Base-by-base conservation (phyloP, 2,888 invertebrate species). In the Crematogaster levior region DNA sequence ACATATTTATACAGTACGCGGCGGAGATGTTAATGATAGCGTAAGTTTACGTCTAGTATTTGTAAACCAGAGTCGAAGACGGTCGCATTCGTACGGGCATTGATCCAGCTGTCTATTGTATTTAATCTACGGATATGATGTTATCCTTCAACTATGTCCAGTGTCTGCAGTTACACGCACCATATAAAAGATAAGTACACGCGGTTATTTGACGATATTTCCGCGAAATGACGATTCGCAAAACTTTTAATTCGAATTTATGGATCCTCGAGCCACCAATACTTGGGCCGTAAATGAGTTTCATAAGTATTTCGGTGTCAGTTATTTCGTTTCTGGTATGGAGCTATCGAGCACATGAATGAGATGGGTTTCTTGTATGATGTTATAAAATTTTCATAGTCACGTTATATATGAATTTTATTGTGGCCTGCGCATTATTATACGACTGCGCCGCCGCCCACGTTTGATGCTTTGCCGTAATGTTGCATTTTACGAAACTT, bases 21-120 rank as follows among this genome's bases (percentile, higher is more conserved):
- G 53, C 24, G 84, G 85, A 18, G 27, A 43, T 24, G 63, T 89
- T 91, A 90, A 91, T 90, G 91, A 89, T 91, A 90, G 91, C 91
- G 90, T 85, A 88, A 91, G 90, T 91, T 90, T 88, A 83, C 86
- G 85, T 88, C 82, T 82, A 81, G 75, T 85, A 84, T 86, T 84
- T 81, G 77, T 84, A 82, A 81, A 80, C 53, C 53, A 53, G 56
- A 56, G n/a, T 40, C 61, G 72, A 84, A 85, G 68, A 24, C n/a
- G n/a, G 9, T 18, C 15, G 34, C 30, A 34, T 73, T 34, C 66
- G 60, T 72, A 84, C 72, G 84, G 84, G 84, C 88, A 70, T 58
- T 82, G 58, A 87, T 88, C 86, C 88, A 84, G 40, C 73, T 24
- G n/a, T 9, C 27, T 53, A 21, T n/a, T n/a, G n/a, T n/a, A n/a